A percentile compares a stretch with the other conserved stretches of the same genome.
Evolutionary conservation across 2,113 vertebrate species (phyloP).

Genomic region (Sphyrna mokarran): DNA sequence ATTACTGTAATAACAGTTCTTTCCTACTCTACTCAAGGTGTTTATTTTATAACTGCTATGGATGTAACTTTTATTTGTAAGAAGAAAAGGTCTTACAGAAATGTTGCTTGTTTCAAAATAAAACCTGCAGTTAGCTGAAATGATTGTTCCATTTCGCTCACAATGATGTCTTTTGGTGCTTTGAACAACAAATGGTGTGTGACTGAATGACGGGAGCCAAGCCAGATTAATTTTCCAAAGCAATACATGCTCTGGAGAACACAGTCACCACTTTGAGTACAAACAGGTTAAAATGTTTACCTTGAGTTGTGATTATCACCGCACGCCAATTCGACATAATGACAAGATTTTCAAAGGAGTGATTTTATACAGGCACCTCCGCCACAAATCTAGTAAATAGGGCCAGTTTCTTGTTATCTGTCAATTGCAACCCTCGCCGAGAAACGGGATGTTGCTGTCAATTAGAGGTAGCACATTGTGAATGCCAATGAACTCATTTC

Average conservation of each 20-base stretch:
- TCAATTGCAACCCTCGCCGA: constrained; percentile 28
- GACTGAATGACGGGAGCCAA: constrained; percentile 16
- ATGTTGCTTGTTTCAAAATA: constrained; percentile 5
- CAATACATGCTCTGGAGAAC: constrained; percentile 2
- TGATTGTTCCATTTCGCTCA: constrained; percentile 20
- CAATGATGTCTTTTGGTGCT: not conserved
- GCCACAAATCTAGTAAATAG: constrained; percentile 13
- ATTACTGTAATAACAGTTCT: not conserved
- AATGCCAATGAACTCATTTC: constrained; percentile 34
- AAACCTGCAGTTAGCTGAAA: constrained; percentile 8
- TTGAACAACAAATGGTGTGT: not conserved
- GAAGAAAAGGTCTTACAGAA: not conserved
- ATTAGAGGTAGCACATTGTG: constrained; percentile 34
- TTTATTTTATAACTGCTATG: constrained; percentile 9
- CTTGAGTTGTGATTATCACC: constrained; percentile 24
- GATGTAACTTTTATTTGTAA: not conserved
- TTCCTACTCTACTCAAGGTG: not conserved
- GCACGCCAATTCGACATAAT: constrained; percentile 26
- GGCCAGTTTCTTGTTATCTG: constrained; percentile 22
- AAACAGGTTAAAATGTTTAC: constrained; percentile 29
- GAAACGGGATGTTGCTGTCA: constrained; percentile 24
- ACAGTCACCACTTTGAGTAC: not conserved
- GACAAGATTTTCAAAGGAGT: constrained; percentile 29
- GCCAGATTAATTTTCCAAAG: constrained; percentile 13
- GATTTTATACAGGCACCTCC: not conserved